Base-by-base conservation (phyloP, 1,140 invertebrate species). In the Drosophila erecta region DNA sequence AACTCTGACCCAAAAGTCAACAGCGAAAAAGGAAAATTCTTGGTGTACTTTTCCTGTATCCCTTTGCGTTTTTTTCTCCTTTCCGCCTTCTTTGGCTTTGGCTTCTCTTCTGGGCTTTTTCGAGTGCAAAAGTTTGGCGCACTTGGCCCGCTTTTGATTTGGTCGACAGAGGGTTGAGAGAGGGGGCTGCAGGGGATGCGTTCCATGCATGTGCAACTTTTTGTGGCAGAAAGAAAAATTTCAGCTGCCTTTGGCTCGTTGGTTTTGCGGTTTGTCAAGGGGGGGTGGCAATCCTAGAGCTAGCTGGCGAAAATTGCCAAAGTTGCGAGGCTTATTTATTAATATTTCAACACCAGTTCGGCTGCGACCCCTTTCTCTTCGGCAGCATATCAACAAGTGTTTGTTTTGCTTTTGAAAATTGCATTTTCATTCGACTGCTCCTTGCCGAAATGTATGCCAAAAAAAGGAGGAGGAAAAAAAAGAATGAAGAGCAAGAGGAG, bases 361-460 rank as follows among this genome's bases (percentile, higher is more conserved):
- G 64, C 40, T 55, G 27, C 30, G 3, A 15, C 27, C 56, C 27
- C 58, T 44, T 55, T 22, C 51, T 33, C 53, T 35, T 50, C 56
- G n/a, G 10, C 24, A 22, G 40, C 50, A 73, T 69, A 75, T 76
- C 81, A 85, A 85, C 81, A 85, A 85, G 81, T 85, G 81, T 77
- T 76, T 77, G 75, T 69, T 76, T 76, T 76, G 73, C 73, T 76
- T 76, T 75, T 65, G 50, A 54, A 76, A 67, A 77, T 67, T 79
- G 64, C 58, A 79, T 80, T 74, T 78, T 78, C 64, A 44, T 47
- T 77, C 66, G 37, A 56, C 27, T 78, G 54, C 44, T 78, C 47
- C 30, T 51, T 37, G 41, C 38, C 24, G 20, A 70, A 67, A 76
- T 57, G 59, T 69, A 57, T 70, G 64, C 51, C 43, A 57, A 47